These are phyloP conservation scores for Caenorhabditis zanzibari DNA, from an alignment of 2,888 invertebrate genomes.

Conservation along the genomic window DNA sequence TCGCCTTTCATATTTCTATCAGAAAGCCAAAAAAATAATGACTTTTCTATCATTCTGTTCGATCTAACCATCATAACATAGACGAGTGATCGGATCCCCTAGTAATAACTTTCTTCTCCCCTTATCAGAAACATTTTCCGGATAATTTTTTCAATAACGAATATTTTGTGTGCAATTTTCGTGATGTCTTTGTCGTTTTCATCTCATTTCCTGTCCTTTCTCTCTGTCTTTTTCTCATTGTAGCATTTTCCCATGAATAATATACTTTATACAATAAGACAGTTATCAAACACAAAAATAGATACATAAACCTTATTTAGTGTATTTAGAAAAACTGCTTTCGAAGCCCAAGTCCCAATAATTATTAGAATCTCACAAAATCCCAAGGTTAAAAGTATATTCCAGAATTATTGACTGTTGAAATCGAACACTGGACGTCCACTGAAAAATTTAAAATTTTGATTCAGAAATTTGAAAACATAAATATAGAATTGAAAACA, in stretches of 20 bases:
- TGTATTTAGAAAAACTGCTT: slow-evolving; percentile 15
- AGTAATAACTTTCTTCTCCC: not conserved
- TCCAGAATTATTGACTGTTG: slow-evolving; percentile 17
- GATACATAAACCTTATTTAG: slow-evolving; percentile 26
- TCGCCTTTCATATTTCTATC: slow-evolving; percentile 5
- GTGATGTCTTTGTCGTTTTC: slow-evolving; percentile 21
- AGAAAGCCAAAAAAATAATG: not conserved
- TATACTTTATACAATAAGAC: slow-evolving; percentile 2
- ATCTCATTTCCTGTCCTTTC: slow-evolving; percentile 9
- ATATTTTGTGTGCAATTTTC: slow-evolving; percentile 37
- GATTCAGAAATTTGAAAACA: not conserved
- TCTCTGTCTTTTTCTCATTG: slow-evolving; percentile 1
- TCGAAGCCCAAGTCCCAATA: too few species aligned
- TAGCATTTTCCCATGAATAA: slow-evolving; percentile 6
- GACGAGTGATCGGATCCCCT: slow-evolving; percentile 42
- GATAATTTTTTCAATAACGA: slow-evolving; percentile 8
- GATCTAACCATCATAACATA: slow-evolving; percentile 41
- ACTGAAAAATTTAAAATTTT: slow-evolving; percentile 29
- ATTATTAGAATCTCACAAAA: not conserved
- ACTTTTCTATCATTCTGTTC: slow-evolving; percentile 14
- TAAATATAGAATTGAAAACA: too few species aligned
- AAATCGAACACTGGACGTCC: slow-evolving; percentile 57
- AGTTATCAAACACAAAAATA: slow-evolving; percentile 27
- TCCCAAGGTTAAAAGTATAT: not conserved
- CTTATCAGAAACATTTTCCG: slow-evolving; percentile 1